Base-by-base conservation (phyloP, 2,888 invertebrate species). In the Eupelmus urozonus region DNA sequence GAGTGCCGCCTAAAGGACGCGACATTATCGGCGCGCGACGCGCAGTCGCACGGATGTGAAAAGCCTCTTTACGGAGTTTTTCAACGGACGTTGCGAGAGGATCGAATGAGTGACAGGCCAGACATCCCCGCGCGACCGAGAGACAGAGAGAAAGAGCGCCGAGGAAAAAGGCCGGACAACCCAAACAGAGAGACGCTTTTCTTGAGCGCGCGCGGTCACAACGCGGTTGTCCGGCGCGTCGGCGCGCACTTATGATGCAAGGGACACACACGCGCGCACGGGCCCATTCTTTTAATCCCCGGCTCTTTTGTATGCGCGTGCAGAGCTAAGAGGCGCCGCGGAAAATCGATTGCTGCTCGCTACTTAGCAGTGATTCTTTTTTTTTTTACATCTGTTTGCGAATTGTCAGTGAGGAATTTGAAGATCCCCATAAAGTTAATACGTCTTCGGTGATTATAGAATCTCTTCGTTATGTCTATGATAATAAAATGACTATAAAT, bases 41-140 rank as follows among this genome's bases (percentile, higher is more conserved):
- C 4, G 13, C 2, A 62, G 70, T 57, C 57, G 29, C 70, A 63
- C 81, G 80, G 80, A 81, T 81, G 80, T 71, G 78, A 79, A 76
- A 78, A 82, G 81, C 81, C 85, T 85, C 83, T 85, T 87, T 85
- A 84, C 84, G 85, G 81, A 85, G 85, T 85, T 85, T 82, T 82
- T 81, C 81, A 85, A 85, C 85, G 86, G 86, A 85, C 84, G 83
- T 81, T 81, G 79, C 60, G 76, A 81, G 80, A 82, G 72, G 81
- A 78, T 13, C 62, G 78, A 82, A 78, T 73, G 81, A 81, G 69
- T 77, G 82, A 81, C 81, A 81, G 83, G 18, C 25, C 51, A 60
- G 45, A 40, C 55, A 51, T 9, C 2, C 2, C n/a, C 2, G 4
- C 20, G 51, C 51, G 27, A 25, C 55, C 25, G 3, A 4, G 23